These are phyloP conservation scores for Acrobasis consociella DNA, from an alignment of 2,888 invertebrate species.

Conservation along the genomic window DNA sequence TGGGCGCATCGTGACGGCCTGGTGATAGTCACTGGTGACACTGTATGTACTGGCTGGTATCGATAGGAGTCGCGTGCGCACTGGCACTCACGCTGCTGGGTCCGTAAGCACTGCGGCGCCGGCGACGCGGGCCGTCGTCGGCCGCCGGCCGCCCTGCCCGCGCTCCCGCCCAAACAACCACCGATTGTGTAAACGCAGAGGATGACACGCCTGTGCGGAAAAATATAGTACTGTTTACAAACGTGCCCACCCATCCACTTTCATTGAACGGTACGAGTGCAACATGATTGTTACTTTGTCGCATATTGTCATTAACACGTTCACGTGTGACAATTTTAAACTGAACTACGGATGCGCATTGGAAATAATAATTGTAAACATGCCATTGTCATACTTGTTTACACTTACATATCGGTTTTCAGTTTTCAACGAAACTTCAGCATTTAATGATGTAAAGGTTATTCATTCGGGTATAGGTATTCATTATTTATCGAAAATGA, in stretches of 20 bases:
- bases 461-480: too few species aligned
- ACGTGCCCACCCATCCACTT: conserved; percentile 31
- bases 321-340: conserved; percentile 15
- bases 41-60: conserved; percentile 30
- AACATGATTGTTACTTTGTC: neutral
- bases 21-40: conserved; percentile 36
- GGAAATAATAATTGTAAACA: too few species aligned
- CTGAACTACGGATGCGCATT: neutral
- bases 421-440: too few species aligned
- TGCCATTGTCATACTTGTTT: too few species aligned
- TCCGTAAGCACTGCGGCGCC: conserved; percentile 53
- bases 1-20: conserved; percentile 62
- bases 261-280: conserved; percentile 13
- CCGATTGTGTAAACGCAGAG: conserved; percentile 50
- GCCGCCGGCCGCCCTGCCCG: conserved; percentile 37
- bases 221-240: conserved; percentile 39
- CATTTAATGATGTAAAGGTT: too few species aligned
- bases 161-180: conserved; percentile 48
- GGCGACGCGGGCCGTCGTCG: conserved; percentile 42
- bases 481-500: too few species aligned
- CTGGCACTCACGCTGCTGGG: conserved; percentile 52
- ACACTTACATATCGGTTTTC: too few species aligned
- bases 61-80: conserved; percentile 34
- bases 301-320: neutral
- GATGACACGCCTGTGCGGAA: conserved; percentile 27